These are phyloP conservation scores for Eidolon helvum DNA, from an alignment of 2,113 vertebrate species.

Conservation along the genomic window DNA sequence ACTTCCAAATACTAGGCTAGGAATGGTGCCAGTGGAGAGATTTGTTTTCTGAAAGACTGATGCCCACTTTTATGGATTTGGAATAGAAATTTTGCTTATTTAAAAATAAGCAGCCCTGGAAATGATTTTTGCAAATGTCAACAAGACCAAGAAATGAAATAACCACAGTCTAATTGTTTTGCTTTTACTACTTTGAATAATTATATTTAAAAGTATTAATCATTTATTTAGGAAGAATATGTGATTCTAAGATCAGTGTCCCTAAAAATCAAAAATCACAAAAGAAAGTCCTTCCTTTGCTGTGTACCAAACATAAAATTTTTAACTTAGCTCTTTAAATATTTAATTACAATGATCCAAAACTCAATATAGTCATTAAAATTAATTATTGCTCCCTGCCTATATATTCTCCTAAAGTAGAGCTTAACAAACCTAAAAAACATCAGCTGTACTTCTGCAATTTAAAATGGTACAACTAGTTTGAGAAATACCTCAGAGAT, in stretches of 20 bases:
- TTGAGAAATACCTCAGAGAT: not conserved
- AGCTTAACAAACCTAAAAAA: conserved; percentile 1
- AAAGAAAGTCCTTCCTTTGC: not conserved
- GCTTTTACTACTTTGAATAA: conserved; percentile 49
- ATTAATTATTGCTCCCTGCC: not conserved
- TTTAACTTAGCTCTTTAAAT: not conserved
- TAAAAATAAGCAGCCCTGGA: conserved; percentile 29
- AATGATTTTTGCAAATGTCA: conserved; percentile 39
- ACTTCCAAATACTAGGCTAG: not conserved
- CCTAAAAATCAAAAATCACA: not conserved
- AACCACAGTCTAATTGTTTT: conserved; percentile 2
- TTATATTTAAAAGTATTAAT: not conserved
- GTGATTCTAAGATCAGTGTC: not conserved
- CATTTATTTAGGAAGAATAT: not conserved
- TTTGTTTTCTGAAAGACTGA: not conserved
- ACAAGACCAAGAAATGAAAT: conserved; percentile 43
- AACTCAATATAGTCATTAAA: not conserved
- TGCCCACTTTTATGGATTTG: not conserved
- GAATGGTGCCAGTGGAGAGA: not conserved
- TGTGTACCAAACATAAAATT: not conserved
- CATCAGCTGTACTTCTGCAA: not conserved
- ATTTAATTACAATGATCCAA: not conserved
- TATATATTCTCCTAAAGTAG: not conserved
- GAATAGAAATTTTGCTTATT: not conserved
- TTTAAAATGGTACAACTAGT: not conserved